These are phyloP conservation scores for Nothoprocta pentlandii DNA, from an alignment of 2,113 vertebrate species.

Conservation along the genomic window DNA sequence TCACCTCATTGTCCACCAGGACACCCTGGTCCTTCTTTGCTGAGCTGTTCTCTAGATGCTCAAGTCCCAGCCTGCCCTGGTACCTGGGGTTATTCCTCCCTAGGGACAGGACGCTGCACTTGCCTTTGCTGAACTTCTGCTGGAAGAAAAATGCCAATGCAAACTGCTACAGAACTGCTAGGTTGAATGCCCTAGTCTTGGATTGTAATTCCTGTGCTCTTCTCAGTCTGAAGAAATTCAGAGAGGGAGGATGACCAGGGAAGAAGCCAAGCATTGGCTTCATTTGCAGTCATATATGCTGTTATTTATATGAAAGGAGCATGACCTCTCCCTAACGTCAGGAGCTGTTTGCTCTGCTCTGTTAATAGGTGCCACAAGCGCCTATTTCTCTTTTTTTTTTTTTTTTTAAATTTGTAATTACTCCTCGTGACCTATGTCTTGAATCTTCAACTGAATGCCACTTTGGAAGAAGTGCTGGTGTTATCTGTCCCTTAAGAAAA, in stretches of 20 bases:
- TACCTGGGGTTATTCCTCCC: too few relatives aligned
- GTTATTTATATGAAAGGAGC: neutral
- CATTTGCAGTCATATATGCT: neutral
- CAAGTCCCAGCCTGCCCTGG: too few relatives aligned
- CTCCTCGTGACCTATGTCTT: neutral
- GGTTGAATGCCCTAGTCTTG: neutral
- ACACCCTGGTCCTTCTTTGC: too few relatives aligned
- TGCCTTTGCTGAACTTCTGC: neutral
- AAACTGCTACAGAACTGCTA: neutral
- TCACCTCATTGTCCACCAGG: too few relatives aligned
- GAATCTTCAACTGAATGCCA: accelerated
- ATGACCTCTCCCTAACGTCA: accelerated
- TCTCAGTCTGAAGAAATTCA: neutral
- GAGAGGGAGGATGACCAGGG: neutral
- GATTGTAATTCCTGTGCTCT: neutral
- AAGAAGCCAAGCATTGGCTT: neutral
- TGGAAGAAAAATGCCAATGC: neutral
- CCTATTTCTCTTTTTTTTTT: neutral
- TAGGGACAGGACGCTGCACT: too few relatives aligned
- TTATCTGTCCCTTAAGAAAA: neutral
- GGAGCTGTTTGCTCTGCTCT: neutral
- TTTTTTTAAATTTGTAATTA: neutral
- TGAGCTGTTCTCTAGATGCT: too few relatives aligned
- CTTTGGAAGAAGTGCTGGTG: neutral
- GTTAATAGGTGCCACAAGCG: accelerated